Evolutionary conservation across 2,113 vertebrate genomes (phyloP).

Genomic region (Octodon degus): DNA sequence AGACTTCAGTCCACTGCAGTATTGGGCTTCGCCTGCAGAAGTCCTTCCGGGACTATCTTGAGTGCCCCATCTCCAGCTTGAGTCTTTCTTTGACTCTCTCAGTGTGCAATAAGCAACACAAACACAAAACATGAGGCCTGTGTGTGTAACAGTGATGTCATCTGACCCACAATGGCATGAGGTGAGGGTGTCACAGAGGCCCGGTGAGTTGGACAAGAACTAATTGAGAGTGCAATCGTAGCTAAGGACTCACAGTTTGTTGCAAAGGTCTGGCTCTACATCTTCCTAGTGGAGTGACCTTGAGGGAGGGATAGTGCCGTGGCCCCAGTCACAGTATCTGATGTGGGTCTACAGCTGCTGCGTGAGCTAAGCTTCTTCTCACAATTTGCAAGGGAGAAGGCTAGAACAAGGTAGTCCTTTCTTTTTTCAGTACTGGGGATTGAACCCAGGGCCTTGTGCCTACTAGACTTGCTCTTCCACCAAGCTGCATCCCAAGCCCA

Average conservation of each 20-base stretch:
- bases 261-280: neutral
- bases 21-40: neutral
- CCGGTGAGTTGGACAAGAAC: neutral
- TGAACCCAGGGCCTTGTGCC: neutral
- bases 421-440: neutral
- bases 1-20: neutral
- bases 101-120: neutral
- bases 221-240: fast-evolving
- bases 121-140: neutral
- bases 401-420: neutral
- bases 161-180: neutral
- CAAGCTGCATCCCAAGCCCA: neutral
- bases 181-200: neutral
- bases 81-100: neutral
- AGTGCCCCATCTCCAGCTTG: neutral
- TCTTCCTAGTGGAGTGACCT: neutral
- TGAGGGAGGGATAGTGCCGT: neutral
- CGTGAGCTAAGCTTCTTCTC: neutral
- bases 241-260: neutral
- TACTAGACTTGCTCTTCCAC: neutral
- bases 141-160: neutral
- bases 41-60: neutral
- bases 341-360: fast-evolving
- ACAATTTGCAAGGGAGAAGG: neutral
- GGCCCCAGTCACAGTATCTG: fast-evolving